phyloP scores from a whole-genome alignment of 2,888 invertebrate species.

The Drosophila diplacantha region DNA sequence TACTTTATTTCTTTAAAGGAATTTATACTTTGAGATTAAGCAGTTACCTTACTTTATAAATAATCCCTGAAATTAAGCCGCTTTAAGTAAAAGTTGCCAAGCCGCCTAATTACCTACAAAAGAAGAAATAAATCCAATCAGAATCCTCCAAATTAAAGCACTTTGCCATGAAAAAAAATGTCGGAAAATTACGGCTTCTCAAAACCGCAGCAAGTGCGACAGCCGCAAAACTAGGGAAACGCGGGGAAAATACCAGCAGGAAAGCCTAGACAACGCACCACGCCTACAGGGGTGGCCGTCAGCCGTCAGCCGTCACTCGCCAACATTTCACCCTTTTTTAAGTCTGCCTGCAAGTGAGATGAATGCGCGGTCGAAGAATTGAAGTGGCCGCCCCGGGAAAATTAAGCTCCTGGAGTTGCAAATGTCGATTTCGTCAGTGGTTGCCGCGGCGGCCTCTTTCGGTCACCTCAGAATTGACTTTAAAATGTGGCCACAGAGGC shows the following conservation, averaged over 20 bases:
- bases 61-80: not conserved
- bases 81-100: not conserved
- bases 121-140: not conserved
- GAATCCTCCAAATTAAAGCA: constrained; percentile 20
- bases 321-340: constrained; percentile 5
- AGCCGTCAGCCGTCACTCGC: constrained; percentile 27
- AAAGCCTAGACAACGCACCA: constrained; percentile 36
- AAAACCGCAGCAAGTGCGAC: constrained; percentile 45
- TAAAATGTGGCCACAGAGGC: constrained; percentile 48
- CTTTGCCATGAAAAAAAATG: constrained; percentile 5
- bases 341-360: constrained; percentile 42
- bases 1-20: not conserved
- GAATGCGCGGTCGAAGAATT: constrained; percentile 39
- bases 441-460: constrained; percentile 37
- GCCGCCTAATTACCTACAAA: not conserved
- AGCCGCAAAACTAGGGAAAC: constrained; percentile 4
- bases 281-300: constrained; percentile 20
- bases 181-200: constrained; percentile 3
- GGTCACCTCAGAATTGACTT: constrained; percentile 54
- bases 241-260: constrained; percentile 1
- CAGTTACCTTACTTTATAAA: not conserved
- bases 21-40: too few species aligned
- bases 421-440: constrained; percentile 42
- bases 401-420: constrained; percentile 25
- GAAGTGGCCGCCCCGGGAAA: constrained; percentile 41